phyloP scores from a whole-genome alignment of 2,888 invertebrate genomes.

The Mactromeris polynyma region DNA sequence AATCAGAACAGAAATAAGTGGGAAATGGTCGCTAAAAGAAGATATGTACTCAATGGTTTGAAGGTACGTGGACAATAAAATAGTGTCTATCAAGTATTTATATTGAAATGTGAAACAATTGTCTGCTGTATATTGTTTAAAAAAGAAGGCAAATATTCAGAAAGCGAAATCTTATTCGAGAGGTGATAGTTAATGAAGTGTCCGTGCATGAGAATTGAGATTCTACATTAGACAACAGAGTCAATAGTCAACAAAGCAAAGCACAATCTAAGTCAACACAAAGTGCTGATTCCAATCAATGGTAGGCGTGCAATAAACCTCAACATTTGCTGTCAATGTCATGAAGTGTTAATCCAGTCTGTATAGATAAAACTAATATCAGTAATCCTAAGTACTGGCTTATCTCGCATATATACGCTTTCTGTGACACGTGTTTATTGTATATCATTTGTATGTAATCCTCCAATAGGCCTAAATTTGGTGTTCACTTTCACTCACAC shows the following conservation, averaged over 20 bases:
- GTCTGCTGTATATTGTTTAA: too few species aligned
- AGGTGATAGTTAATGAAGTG: too few species aligned
- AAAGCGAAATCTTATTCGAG: too few species aligned
- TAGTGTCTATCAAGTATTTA: too few species aligned
- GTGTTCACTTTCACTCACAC: neutral
- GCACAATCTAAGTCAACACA: neutral
- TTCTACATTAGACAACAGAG: too few species aligned
- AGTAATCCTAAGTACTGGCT: neutral
- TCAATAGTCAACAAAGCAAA: too few species aligned
- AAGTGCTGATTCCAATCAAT: neutral
- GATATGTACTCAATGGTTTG: neutral
- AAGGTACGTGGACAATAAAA: too few species aligned
- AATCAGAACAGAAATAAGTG: neutral
- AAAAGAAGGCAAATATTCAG: too few species aligned
- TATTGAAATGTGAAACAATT: too few species aligned
- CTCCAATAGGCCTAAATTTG: neutral
- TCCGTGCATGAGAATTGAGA: too few species aligned
- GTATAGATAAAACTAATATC: neutral
- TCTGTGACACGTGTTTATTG: neutral
- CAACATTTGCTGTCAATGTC: neutral
- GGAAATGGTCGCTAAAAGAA: neutral
- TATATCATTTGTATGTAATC: slow-evolving; percentile 3
- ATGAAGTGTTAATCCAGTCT: neutral
- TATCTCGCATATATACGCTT: neutral
- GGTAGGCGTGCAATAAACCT: neutral